Conservation (phyloP, 2,797 vertebrate species). For the Erithacus rubecula region DNA sequence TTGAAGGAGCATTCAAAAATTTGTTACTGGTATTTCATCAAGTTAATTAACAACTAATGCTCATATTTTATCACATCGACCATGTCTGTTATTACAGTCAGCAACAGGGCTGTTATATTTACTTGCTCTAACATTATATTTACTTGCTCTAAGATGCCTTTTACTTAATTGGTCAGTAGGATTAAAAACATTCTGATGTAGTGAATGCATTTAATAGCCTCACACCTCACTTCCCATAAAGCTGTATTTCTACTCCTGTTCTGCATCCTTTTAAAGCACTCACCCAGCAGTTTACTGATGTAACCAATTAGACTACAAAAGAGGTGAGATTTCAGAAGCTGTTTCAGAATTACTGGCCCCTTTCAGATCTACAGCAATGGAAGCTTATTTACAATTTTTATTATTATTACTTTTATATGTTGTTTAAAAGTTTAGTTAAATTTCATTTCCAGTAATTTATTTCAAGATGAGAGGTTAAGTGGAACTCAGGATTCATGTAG, state of each 20-base stretch:
- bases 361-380: neutral
- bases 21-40: neutral
- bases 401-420: constrained; percentile 32
- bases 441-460: constrained; percentile 24
- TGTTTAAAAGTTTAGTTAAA: neutral
- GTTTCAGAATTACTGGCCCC: neutral
- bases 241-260: constrained; percentile 51
- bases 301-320: constrained; percentile 72
- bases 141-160: constrained; percentile 51
- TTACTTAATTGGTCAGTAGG: constrained; percentile 65
- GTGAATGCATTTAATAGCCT: constrained; percentile 66
- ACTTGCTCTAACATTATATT: constrained; percentile 29
- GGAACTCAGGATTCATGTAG: neutral
- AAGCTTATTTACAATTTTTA: constrained; percentile 1
- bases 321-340: constrained; percentile 46
- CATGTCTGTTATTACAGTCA: constrained; percentile 23
- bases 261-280: constrained; percentile 63
- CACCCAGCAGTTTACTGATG: constrained; percentile 50
- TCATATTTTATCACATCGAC: neutral
- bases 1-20: neutral
- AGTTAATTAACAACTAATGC: neutral
- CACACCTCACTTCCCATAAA: constrained; percentile 70
- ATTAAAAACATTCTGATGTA: constrained; percentile 63
- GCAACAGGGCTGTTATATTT: neutral
- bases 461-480: constrained; percentile 9